Base-by-base conservation (phyloP, 2,113 vertebrate genomes). In the Telmatochromis brichardi region DNA sequence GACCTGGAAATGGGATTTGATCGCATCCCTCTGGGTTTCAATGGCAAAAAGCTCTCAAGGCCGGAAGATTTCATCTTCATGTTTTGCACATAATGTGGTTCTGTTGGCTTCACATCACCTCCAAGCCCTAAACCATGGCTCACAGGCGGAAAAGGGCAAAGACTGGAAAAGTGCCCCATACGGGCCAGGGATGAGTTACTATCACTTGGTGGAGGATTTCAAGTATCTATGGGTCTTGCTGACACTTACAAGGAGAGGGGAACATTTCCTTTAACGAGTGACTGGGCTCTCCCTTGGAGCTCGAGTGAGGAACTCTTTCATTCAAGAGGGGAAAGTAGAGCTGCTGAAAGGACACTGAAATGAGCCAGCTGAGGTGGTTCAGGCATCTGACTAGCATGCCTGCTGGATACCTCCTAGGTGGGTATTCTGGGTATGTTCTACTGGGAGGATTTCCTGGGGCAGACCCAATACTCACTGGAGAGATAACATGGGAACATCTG, bases 41-140 rank as follows among this genome's bases (percentile, higher is more conserved):
- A 65, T 65, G 6, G 2, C 9, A n/a, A 65, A 65, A 65, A 12
- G 31, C 60, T n/a, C 60, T n/a, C 31, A 65, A n/a, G 31, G 0
- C 17, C 2, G 0, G 31, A 65, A 0, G 60, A 65, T n/a, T 65
- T 65, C 4, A 65, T n/a, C 60, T 35, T 65, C 17, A n/a, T n/a
- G 31, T 65, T 65, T 65, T 65, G 10, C 31, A 65, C 60, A 65
- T 65, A n/a, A 65, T 12, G 60, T 7, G 60, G 0, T 65, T 65
- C 31, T n/a, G 17, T n/a, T 65, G 31, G 60, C 60, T 65, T 65
- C 60, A 35, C 6, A 35, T 65, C 60, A 65, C 31, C 60, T 65
- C 17, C 31, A 12, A 65, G 31, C 10, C 0, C 0, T 12, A 65
- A 65, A 35, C 31, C 31, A 5, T 7, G 17, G 58, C 31, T 63